phyloP scores from a whole-genome alignment of 2,797 vertebrate species.

The Anableps anableps region DNA sequence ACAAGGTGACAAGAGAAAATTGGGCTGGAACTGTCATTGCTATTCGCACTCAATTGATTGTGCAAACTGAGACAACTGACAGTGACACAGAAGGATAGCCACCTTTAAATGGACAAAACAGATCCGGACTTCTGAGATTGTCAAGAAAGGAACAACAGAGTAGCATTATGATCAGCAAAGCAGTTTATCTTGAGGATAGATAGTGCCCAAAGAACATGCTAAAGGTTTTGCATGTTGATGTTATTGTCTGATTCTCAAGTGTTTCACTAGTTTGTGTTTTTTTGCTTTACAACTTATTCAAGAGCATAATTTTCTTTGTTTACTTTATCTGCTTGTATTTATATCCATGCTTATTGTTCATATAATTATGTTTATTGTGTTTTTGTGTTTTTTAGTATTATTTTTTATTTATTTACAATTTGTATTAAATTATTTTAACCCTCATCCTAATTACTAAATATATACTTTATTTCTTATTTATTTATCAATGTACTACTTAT shows the following conservation, averaged over 20 bases:
- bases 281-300: not conserved
- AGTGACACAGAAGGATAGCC: constrained; percentile 42
- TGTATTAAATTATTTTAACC: not conserved
- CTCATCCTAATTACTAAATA: not conserved
- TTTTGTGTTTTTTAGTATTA: not conserved
- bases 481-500: not conserved
- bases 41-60: constrained; percentile 59
- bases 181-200: not conserved
- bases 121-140: constrained; percentile 29
- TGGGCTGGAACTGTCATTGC: constrained; percentile 57
- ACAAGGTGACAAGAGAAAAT: constrained; percentile 63
- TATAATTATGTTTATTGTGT: not conserved
- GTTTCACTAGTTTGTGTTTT: not conserved
- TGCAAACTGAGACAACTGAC: constrained; percentile 58
- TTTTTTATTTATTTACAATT: not conserved
- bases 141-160: constrained; percentile 15
- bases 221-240: not conserved
- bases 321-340: not conserved
- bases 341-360: not conserved
- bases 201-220: not conserved
- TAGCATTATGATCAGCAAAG: not conserved
- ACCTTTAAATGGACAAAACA: constrained; percentile 27
- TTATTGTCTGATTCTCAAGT: not conserved
- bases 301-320: not conserved
- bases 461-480: not conserved